A percentile compares a stretch with the other conserved stretches of the same genome.
Evolutionary conservation across 2,888 invertebrate genomes (phyloP).

Genomic region (Lymantria monacha): DNA sequence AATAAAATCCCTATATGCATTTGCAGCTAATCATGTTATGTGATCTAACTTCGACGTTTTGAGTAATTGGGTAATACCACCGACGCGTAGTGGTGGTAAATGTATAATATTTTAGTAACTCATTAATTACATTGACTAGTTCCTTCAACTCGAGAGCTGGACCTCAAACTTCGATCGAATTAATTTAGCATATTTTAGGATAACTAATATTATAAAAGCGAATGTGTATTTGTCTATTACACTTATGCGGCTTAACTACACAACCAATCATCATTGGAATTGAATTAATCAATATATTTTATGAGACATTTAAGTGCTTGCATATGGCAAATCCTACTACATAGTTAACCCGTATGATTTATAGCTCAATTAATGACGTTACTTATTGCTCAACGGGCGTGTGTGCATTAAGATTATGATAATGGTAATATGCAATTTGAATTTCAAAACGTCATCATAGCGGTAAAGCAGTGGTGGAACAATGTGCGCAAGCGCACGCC

Average conservation of each 20-base stretch:
- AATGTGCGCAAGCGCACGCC: slow-evolving; percentile 56
- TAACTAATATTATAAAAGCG: too few species aligned
- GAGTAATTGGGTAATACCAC: slow-evolving; percentile 50
- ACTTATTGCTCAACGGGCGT: slow-evolving; percentile 29
- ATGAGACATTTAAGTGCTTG: too few species aligned
- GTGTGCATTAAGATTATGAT: slow-evolving; percentile 16
- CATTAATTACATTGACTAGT: neutral
- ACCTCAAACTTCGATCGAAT: too few species aligned
- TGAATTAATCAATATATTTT: too few species aligned
- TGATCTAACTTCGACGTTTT: slow-evolving; percentile 55
- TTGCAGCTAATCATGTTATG: slow-evolving; percentile 57
- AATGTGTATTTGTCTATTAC: too few species aligned
- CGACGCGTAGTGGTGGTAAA: slow-evolving; percentile 27
- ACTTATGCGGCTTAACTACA: too few species aligned
- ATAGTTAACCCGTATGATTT: slow-evolving; percentile 30
- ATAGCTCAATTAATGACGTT: slow-evolving; percentile 32
- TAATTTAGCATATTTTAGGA: too few species aligned
- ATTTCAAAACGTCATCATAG: slow-evolving; percentile 55
- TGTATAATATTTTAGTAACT: too few species aligned
- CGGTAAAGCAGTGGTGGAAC: slow-evolving; percentile 49
- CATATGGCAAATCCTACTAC: too few species aligned
- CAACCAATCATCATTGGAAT: too few species aligned
- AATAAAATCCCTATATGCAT: slow-evolving; percentile 53
- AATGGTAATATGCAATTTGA: slow-evolving; percentile 49
- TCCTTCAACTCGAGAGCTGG: too few species aligned